phyloP scores from a whole-genome alignment of 2,888 invertebrate species.

The Ypsolopha scabrella region DNA sequence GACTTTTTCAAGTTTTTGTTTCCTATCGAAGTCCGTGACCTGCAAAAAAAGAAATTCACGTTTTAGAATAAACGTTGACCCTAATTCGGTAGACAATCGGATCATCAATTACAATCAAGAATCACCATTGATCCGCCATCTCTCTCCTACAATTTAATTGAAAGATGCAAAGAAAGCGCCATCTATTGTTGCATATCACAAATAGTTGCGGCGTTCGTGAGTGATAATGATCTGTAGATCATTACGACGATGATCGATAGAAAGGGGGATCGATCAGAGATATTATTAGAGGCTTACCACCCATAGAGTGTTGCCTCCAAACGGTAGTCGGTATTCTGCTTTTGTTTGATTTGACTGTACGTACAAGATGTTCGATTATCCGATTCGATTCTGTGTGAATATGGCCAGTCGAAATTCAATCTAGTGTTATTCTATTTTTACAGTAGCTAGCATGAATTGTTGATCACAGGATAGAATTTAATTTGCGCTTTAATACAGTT shows the following conservation, averaged over 20 bases:
- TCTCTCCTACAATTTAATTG: slow-evolving; percentile 48
- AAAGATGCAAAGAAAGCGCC: slow-evolving; percentile 59
- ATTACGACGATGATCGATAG: slow-evolving; percentile 35
- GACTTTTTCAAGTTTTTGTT: not conserved
- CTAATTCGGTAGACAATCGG: slow-evolving; percentile 51
- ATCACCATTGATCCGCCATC: slow-evolving; percentile 35
- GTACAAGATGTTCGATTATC: not conserved
- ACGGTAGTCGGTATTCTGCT: slow-evolving; percentile 52
- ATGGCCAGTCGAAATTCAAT: not conserved
- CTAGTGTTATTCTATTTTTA: too few species aligned
- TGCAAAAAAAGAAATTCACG: slow-evolving; percentile 45
- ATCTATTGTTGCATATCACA: slow-evolving; percentile 66
- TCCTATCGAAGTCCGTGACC: slow-evolving; percentile 19
- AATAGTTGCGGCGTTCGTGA: slow-evolving; percentile 57
- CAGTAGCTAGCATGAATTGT: too few species aligned
- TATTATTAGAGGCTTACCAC: slow-evolving; percentile 37
- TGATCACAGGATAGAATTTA: too few species aligned
- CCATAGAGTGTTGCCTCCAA: slow-evolving; percentile 39
- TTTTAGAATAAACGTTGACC: slow-evolving; percentile 46
- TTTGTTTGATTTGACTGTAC: slow-evolving; percentile 24
- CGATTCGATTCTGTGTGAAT: not conserved
- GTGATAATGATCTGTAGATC: slow-evolving; percentile 54
- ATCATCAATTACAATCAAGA: slow-evolving; percentile 68
- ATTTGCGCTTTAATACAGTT: too few species aligned
- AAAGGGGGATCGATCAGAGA: slow-evolving; percentile 31